A percentile compares a stretch with the other conserved stretches of the same genome.
Evolutionary conservation across 2,888 invertebrate species (phyloP).

Genomic region (Masnerella sp.): DNA sequence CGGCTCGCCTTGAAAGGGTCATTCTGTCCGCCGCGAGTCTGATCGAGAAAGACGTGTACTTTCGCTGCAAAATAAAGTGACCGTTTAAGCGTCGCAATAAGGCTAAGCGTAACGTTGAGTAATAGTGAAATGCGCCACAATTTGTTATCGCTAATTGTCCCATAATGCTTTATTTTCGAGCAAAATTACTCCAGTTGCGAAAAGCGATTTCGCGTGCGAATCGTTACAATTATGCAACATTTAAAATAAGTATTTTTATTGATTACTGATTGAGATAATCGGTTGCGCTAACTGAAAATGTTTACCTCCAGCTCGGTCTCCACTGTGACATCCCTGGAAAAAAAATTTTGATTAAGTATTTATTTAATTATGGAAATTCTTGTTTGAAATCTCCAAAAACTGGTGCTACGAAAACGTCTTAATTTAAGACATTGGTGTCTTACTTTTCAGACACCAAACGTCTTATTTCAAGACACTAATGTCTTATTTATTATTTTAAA

Average conservation of each 20-base stretch:
- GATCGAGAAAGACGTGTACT: slow-evolving; percentile 72
- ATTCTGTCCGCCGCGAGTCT: slow-evolving; percentile 72
- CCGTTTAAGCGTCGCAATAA: slow-evolving; percentile 25
- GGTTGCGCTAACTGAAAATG: too few species aligned
- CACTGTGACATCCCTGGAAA: slow-evolving; percentile 67
- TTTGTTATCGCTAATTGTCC: slow-evolving; percentile 14
- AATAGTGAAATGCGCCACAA: slow-evolving; percentile 33
- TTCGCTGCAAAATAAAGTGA: slow-evolving; percentile 67
- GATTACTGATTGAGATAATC: neutral
- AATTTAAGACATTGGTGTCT: too few species aligned
- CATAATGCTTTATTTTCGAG: neutral
- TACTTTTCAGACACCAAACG: too few species aligned
- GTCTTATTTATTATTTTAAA: too few species aligned
- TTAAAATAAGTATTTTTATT: too few species aligned
- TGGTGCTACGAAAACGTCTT: too few species aligned
- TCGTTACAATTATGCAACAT: too few species aligned
- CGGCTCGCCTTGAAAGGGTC: slow-evolving; percentile 70
- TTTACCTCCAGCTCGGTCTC: slow-evolving; percentile 73
- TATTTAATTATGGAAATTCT: too few species aligned
- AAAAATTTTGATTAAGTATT: too few species aligned
- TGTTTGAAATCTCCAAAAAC: too few species aligned
- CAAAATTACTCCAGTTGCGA: neutral
- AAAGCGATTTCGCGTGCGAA: neutral
- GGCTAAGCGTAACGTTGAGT: slow-evolving; percentile 9
- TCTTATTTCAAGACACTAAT: too few species aligned